Conservation (phyloP, 2,797 vertebrate species). For the Anomalospiza imberbis region DNA sequence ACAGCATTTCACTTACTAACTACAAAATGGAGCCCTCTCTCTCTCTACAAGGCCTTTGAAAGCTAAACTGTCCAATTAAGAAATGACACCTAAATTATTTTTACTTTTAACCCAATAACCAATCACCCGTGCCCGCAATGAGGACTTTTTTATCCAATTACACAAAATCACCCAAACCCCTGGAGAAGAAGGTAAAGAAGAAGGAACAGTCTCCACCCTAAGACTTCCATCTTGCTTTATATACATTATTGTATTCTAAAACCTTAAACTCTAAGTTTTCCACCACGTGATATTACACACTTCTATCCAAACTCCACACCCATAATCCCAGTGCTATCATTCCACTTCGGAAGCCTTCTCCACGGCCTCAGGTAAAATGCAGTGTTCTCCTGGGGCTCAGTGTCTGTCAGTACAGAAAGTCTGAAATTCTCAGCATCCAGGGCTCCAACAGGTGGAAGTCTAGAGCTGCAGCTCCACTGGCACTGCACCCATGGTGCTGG, state of each 20-base stretch:
- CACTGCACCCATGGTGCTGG: background rate
- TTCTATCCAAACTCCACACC: background rate
- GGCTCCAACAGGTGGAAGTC: background rate
- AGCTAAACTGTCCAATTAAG: background rate
- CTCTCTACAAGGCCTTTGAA: background rate
- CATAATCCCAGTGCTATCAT: background rate
- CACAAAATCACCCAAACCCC: background rate
- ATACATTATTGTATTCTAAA: background rate
- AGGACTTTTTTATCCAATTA: background rate
- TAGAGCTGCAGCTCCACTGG: background rate
- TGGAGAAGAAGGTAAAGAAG: background rate
- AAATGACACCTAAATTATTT: background rate
- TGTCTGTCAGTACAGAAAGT: background rate
- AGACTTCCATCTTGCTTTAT: background rate
- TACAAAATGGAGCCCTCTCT: background rate
- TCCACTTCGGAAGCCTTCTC: background rate
- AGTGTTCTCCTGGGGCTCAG: background rate
- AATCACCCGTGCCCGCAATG: fast-evolving
- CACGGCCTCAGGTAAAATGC: background rate
- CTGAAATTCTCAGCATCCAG: background rate
- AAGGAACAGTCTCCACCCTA: background rate
- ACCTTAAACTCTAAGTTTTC: background rate
- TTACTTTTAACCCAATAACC: background rate
- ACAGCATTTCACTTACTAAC: background rate
- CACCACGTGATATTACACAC: background rate